Evolutionary conservation across 2,113 vertebrate species (phyloP).

Genomic region (Pedetes capensis): DNA sequence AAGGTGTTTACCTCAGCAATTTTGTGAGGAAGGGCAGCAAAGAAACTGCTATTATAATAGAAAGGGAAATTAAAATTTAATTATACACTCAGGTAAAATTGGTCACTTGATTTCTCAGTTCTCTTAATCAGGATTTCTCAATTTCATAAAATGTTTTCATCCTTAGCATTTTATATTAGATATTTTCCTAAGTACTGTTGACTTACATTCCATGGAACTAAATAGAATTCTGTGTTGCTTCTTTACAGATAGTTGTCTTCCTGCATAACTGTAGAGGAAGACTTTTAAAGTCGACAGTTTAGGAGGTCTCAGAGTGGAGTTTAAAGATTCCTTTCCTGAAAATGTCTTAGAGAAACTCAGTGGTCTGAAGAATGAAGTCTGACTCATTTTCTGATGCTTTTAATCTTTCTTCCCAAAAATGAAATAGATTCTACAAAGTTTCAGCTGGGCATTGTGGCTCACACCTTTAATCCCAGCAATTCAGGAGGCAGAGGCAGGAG

Average conservation of each 20-base stretch:
- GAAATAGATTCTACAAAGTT: neutral
- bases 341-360: neutral
- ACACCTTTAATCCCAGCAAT: no score
- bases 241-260: neutral
- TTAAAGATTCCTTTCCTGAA: neutral
- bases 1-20: neutral
- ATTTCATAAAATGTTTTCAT: neutral
- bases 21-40: neutral
- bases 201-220: neutral
- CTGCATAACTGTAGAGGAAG: neutral
- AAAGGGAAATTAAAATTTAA: neutral
- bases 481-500: no score
- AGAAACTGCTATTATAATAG: neutral
- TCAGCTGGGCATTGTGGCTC: no score
- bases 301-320: neutral
- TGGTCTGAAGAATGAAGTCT: neutral
- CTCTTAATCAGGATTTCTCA: neutral
- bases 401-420: constrained; percentile 22
- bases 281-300: neutral
- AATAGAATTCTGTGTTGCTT: neutral
- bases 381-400: neutral
- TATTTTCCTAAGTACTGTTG: neutral
- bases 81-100: neutral
- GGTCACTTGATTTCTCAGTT: neutral
- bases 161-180: neutral